A percentile compares a stretch with the other conserved stretches of the same genome.
Conservation (phyloP, 2,113 vertebrate genomes). For the Speoplatyrhinus poulsoni region DNA sequence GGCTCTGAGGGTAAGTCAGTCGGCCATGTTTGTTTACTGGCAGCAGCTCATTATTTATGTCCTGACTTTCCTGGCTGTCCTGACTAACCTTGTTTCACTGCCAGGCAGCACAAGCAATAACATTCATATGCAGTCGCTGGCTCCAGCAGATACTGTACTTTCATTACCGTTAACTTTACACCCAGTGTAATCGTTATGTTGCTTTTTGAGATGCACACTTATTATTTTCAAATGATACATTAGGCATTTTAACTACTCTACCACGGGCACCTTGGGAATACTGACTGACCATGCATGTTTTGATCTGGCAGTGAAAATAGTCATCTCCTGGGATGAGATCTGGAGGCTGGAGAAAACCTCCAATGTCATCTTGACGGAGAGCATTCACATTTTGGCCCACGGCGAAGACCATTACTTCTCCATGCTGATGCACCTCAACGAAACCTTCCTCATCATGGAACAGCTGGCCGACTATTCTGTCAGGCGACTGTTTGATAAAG, state of each 20-base stretch:
- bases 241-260: too few relatives aligned
- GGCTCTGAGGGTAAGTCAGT: slow-evolving; percentile 87
- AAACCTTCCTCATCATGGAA: slow-evolving; percentile 96
- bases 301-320: slow-evolving; percentile 84
- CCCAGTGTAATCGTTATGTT: too few relatives aligned
- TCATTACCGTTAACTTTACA: too few relatives aligned
- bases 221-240: too few relatives aligned
- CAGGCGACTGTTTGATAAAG: slow-evolving; percentile 95
- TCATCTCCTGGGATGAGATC: slow-evolving; percentile 94
- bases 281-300: neutral
- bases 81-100: too few relatives aligned
- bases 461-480: slow-evolving; percentile 92
- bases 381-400: slow-evolving; percentile 85
- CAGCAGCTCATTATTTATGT: slow-evolving; percentile 10
- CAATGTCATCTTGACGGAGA: slow-evolving; percentile 92
- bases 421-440: slow-evolving; percentile 94
- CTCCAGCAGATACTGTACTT: too few relatives aligned
- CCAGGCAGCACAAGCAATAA: too few relatives aligned
- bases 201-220: too few relatives aligned
- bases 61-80: too few relatives aligned
- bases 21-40: neutral
- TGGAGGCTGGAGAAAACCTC: slow-evolving; percentile 92
- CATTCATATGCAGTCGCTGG: too few relatives aligned
- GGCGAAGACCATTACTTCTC: slow-evolving; percentile 96
- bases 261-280: neutral